Conservation (phyloP, 2,888 invertebrate species). For the Dascillus cervinus region DNA sequence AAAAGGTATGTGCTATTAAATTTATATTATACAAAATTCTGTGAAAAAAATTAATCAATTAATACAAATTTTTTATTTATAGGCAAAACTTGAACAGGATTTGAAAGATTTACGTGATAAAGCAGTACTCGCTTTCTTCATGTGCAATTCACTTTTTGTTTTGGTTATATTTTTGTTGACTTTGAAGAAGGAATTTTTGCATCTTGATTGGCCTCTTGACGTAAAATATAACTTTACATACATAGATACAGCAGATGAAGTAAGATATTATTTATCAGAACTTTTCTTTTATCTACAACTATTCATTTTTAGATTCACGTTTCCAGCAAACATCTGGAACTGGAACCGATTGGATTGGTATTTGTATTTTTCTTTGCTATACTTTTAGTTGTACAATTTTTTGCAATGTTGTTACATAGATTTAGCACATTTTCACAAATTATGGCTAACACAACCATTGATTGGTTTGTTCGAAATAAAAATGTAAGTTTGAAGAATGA, state of each 20-base stretch:
- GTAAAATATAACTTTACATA: constrained; percentile 44
- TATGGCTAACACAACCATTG: constrained; percentile 57
- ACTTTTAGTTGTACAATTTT: constrained; percentile 62
- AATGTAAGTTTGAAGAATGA: neutral
- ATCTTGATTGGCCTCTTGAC: constrained; percentile 61
- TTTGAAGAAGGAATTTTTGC: constrained; percentile 60
- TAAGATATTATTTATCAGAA: too few species aligned
- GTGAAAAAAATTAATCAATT: neutral
- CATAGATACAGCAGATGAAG: constrained; percentile 24
- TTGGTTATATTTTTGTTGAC: constrained; percentile 66
- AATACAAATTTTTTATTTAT: constrained; percentile 17
- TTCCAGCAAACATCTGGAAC: constrained; percentile 51
- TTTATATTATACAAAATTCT: constrained; percentile 2
- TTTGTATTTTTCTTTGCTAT: constrained; percentile 65
- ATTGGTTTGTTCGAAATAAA: constrained; percentile 23
- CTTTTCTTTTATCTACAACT: neutral
- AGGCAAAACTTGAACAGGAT: constrained; percentile 40
- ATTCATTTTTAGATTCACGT: constrained; percentile 44
- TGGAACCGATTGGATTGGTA: constrained; percentile 68
- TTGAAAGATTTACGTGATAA: constrained; percentile 58
- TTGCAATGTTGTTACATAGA: constrained; percentile 69
- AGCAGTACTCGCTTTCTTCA: constrained; percentile 61
- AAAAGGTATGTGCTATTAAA: too few species aligned
- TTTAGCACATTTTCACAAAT: constrained; percentile 69
- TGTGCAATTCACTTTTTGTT: constrained; percentile 71